phyloP scores from a whole-genome alignment of 2,888 invertebrate genomes.

The Lycocerus yunnanus region DNA sequence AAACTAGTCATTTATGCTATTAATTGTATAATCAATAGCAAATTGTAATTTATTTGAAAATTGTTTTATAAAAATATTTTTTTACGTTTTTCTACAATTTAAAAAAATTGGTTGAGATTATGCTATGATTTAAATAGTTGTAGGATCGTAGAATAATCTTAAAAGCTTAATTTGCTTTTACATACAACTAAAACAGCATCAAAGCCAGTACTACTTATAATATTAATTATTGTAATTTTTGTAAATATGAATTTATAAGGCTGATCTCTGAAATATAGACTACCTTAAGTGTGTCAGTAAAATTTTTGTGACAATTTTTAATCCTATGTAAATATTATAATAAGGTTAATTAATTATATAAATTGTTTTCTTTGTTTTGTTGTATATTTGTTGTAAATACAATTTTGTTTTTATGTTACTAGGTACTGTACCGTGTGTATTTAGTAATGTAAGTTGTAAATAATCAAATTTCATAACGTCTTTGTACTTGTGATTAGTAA shows the following conservation, averaged over 20 bases:
- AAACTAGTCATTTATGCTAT: conserved; percentile 14
- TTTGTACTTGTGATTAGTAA: conserved; percentile 17
- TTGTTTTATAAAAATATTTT: background rate
- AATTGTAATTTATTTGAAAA: background rate
- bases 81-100: background rate
- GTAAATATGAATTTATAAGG: conserved; percentile 25
- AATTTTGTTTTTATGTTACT: background rate
- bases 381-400: conserved; percentile 9
- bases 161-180: background rate
- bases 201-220: conserved; percentile 18
- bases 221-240: conserved; percentile 7
- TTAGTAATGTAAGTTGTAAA: conserved; percentile 8
- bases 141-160: background rate
- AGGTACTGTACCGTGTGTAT: background rate
- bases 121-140: background rate
- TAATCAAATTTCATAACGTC: conserved; percentile 4
- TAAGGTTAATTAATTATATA: background rate
- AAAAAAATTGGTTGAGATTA: background rate
- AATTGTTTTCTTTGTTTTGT: conserved; percentile 1
- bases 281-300: background rate
- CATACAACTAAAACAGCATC: background rate
- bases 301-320: background rate
- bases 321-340: conserved; percentile 11
- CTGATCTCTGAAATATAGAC: conserved; percentile 20
- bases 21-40: background rate